Percentiles rank a stretch among this genome's conserved stretches.
Evolutionary conservation across 2,888 invertebrate genomes (phyloP).

Genomic region (Nymphalis polychloros): DNA sequence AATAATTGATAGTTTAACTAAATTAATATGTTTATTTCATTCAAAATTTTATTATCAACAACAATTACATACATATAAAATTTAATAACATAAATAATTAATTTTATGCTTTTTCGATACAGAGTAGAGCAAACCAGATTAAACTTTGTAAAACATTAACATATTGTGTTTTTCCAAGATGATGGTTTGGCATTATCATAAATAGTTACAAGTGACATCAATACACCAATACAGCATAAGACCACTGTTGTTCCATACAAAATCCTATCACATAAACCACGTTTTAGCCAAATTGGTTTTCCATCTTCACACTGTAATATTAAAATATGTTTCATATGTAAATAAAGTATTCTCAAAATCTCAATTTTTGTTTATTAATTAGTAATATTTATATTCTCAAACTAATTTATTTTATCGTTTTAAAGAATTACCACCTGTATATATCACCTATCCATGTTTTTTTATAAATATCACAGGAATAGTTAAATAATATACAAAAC

Average conservation of each 20-base stretch:
- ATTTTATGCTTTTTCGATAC: no score
- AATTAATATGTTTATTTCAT: not conserved
- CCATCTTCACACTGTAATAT: slow-evolving; percentile 56
- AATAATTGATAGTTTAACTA: not conserved
- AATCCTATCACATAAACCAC: slow-evolving; percentile 54
- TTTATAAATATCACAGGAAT: no score
- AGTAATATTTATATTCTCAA: no score
- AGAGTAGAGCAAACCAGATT: no score
- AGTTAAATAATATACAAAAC: no score
- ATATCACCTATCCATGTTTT: no score
- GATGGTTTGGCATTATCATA: slow-evolving; percentile 49
- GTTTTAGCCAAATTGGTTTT: slow-evolving; percentile 57
- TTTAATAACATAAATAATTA: no score
- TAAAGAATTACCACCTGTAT: no score
- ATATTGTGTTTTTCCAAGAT: slow-evolving; percentile 44
- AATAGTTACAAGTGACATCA: slow-evolving; percentile 38
- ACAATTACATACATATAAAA: no score
- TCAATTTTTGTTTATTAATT: no score
- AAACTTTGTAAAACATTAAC: slow-evolving; percentile 19
- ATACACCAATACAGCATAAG: slow-evolving; percentile 42
- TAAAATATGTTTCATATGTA: not conserved
- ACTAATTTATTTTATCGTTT: no score
- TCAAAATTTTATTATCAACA: no score
- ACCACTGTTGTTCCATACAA: slow-evolving; percentile 49
- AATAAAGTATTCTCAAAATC: not conserved